These are phyloP conservation scores for Geotrypetes seraphini DNA, from an alignment of 2,797 vertebrate genomes.

Conservation along the genomic window DNA sequence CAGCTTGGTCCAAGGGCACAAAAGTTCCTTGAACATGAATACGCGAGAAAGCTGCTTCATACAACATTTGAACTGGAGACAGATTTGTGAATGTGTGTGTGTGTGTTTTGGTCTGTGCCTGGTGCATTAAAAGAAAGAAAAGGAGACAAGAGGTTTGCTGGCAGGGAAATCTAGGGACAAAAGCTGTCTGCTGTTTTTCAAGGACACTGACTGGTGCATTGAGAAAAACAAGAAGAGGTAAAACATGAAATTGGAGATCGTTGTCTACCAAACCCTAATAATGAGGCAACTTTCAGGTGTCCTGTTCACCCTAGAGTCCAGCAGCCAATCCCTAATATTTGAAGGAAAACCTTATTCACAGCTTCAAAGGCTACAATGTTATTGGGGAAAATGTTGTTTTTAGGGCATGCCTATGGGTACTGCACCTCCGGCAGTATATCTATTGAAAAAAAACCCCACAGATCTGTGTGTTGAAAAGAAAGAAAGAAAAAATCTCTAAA, in stretches of 20 bases:
- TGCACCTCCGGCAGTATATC: slow-evolving; percentile 16
- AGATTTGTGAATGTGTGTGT: not conserved
- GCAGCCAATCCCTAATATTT: too few species aligned
- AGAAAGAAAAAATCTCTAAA: too few species aligned
- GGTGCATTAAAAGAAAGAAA: slow-evolving; percentile 11
- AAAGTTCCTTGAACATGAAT: not conserved
- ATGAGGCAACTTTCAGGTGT: too few species aligned
- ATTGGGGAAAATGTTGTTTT: too few species aligned
- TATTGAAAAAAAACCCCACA: too few species aligned
- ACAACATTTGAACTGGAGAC: not conserved
- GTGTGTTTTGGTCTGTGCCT: not conserved
- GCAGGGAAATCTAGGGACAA: slow-evolving; percentile 16
- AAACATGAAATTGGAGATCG: too few species aligned
- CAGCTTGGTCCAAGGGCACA: not conserved
- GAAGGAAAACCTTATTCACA: too few species aligned
- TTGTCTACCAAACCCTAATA: too few species aligned
- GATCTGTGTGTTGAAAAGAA: not conserved
- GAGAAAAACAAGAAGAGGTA: too few species aligned
- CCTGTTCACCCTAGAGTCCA: not conserved
- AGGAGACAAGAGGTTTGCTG: slow-evolving; percentile 11
- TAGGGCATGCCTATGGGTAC: not conserved
- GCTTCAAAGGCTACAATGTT: not conserved
- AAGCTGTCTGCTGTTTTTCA: slow-evolving; percentile 7
- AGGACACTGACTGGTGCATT: too few species aligned
- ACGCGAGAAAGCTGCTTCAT: not conserved